A percentile compares a stretch with the other conserved stretches of the same genome.
phyloP scores from a whole-genome alignment of 2,888 invertebrate genomes.

The Glyphotaelius pellucidus region DNA sequence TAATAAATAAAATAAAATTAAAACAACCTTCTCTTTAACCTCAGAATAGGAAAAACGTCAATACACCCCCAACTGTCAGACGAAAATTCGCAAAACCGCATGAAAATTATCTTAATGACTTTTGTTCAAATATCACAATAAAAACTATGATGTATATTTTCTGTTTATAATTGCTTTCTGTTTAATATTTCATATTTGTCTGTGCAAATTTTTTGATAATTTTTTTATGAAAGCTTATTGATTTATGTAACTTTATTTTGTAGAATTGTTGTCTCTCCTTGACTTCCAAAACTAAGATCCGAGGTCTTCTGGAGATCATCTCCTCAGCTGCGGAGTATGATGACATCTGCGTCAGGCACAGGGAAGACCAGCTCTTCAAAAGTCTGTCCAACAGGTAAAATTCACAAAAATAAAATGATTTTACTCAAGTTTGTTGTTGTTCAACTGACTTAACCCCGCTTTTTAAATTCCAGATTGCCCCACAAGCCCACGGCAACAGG shows the following conservation, averaged over 20 bases:
- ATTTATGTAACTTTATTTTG: slow-evolving; percentile 53
- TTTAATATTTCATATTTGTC: too few species aligned
- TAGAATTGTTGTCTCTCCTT: slow-evolving; percentile 98
- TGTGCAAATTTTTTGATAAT: background rate
- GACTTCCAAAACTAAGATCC: slow-evolving; percentile 97
- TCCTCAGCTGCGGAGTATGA: slow-evolving; percentile 98
- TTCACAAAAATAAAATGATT: too few species aligned
- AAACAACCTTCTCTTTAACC: slow-evolving; percentile 66
- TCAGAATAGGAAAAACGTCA: too few species aligned
- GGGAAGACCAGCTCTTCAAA: slow-evolving; percentile 92
- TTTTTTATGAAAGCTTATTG: background rate
- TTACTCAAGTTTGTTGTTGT: too few species aligned
- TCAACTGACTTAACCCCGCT: too few species aligned
- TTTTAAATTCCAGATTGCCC: slow-evolving; percentile 77
- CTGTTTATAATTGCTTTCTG: too few species aligned
- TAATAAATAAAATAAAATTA: too few species aligned
- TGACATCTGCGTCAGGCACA: slow-evolving; percentile 94
- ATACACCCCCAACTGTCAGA: too few species aligned
- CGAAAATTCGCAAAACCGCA: too few species aligned
- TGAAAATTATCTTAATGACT: too few species aligned
- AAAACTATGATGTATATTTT: too few species aligned
- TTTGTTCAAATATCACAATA: too few species aligned
- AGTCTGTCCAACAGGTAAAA: slow-evolving; percentile 82
- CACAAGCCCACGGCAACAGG: slow-evolving; percentile 81
- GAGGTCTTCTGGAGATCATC: slow-evolving; percentile 97